Evolutionary conservation across 2,888 invertebrate genomes (phyloP), one percentile per base, ranked within the genome.

Genomic region (Drosophila koepferae): DNA sequence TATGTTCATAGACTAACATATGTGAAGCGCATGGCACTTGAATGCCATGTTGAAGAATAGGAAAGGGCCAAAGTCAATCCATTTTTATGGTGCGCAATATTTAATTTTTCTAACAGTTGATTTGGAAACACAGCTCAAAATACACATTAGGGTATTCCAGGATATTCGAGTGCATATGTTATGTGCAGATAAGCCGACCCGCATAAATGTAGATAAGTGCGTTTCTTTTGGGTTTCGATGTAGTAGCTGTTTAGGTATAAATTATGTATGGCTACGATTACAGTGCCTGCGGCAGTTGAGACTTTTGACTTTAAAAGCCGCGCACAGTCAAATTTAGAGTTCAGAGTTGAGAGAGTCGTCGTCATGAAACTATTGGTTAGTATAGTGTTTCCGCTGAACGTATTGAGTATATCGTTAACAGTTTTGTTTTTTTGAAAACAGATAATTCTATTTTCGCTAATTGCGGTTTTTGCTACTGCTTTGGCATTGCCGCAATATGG

Each of bases 371-470:
- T 63, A 20, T 36, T 78, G 56, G 81, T 78, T 44, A 77, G 78
- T 72, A n/a, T 41, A 36, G 10, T 31, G 5, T n/a, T 28, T 12
- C 2, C 12, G 34, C n/a, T 0, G 6, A n/a, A 3, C 9, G 0
- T 12, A 6, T 12, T 1, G 10, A 31, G 18, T 18, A 31, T 49
- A 18, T 34, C 34, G 7, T 6, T 34, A 14, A 9, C 4, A 20
- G 20, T 31, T 49, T 18, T 46, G 9, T 20, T 28, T 14, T 40
- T 28, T 34, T 10, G 2, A 16, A 4, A 2, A n/a, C 12, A 83
- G 86, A 60, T 82, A 14, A 51, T 86, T 10, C 23, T 83, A 7
- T 69, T 76, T 31, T 62, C 68, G 14, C 18, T 83, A 7, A 69
- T 80, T 23, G 63, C 66, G 12, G 18, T 83, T 53, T 49, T 83